Conservation (phyloP, 2,888 invertebrate species). For the Tipula lateralis region DNA sequence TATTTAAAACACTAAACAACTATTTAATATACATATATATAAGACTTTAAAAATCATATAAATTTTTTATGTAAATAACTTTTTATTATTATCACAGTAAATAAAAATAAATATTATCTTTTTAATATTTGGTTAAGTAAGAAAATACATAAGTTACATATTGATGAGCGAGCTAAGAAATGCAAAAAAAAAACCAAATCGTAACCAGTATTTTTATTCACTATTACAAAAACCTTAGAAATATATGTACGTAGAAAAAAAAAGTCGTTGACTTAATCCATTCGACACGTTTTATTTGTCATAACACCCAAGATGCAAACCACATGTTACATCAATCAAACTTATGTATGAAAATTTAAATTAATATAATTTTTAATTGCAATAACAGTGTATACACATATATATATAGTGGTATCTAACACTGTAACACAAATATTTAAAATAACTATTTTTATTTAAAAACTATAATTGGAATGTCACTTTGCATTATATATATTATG, state of each 20-base stretch:
- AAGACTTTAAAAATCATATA: not conserved
- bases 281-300: conserved; percentile 5
- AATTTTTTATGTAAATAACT: not conserved
- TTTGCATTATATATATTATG: not conserved
- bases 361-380: not conserved
- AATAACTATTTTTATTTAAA: not conserved
- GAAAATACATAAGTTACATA: conserved; percentile 19
- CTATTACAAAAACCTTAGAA: not conserved
- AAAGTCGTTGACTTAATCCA: conserved; percentile 1
- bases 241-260: not conserved
- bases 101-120: not conserved
- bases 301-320: not conserved
- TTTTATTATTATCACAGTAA: conserved; percentile 11
- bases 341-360: not conserved
- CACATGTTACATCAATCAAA: conserved; percentile 19
- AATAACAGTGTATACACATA: not conserved
- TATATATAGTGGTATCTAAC: not conserved
- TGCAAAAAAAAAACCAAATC: not conserved
- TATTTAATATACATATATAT: not conserved
- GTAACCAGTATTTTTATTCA: not conserved
- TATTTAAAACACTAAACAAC: not conserved
- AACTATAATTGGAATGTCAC: conserved; percentile 19
- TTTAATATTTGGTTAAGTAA: conserved; percentile 11
- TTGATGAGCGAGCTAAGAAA: not conserved
- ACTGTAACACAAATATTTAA: not conserved